Percentiles rank a stretch among this genome's conserved stretches.
phyloP scores from a whole-genome alignment of 2,888 invertebrate genomes.

The Hirtodrosophila trivittata region DNA sequence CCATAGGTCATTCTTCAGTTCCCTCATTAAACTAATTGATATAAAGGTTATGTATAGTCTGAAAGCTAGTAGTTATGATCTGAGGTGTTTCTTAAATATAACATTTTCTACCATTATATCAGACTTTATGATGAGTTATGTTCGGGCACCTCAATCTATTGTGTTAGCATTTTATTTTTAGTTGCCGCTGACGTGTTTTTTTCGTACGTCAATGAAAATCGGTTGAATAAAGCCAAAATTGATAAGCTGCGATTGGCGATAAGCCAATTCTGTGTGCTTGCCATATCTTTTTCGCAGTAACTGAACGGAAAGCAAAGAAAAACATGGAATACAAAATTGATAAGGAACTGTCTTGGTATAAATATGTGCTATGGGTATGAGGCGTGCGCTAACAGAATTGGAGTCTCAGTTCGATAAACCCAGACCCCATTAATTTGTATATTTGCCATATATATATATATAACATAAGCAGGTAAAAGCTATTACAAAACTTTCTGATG shows the following conservation, averaged over 20 bases:
- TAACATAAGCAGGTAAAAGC: constrained; percentile 63
- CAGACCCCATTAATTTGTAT: neutral
- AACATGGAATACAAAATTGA: constrained; percentile 26
- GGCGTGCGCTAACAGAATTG: no score
- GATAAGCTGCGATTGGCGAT: constrained; percentile 64
- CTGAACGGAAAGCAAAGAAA: constrained; percentile 32
- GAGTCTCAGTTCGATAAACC: no score
- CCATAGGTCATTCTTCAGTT: no score
- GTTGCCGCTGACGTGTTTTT: constrained; percentile 55
- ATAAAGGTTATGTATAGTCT: no score
- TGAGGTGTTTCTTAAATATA: no score
- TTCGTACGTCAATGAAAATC: constrained; percentile 60
- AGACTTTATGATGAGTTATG: no score
- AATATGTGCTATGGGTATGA: no score
- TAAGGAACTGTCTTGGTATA: neutral
- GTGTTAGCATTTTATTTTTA: neutral
- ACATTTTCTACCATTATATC: no score
- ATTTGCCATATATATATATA: no score
- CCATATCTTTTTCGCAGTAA: constrained; percentile 41
- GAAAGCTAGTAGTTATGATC: no score
- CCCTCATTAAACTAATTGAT: no score
- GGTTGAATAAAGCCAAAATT: constrained; percentile 62
- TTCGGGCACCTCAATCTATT: no score
- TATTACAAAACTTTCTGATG: constrained; percentile 35
- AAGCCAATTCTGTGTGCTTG: constrained; percentile 34